Percentiles rank a stretch among this genome's conserved stretches.
Conservation (phyloP, 2,888 invertebrate species). For the Dascillus cervinus region DNA sequence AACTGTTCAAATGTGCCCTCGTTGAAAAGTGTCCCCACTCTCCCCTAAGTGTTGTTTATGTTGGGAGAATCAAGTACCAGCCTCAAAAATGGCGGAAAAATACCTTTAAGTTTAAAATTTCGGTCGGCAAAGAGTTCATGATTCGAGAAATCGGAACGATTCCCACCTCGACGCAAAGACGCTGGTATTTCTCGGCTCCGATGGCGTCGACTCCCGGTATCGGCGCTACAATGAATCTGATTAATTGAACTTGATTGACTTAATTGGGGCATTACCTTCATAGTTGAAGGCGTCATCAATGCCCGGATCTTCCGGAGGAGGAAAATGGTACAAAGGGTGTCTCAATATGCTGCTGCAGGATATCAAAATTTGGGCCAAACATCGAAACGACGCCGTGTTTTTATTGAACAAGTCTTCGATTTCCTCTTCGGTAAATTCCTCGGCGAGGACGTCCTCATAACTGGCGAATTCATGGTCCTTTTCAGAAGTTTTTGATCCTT, state of each 20-base stretch:
- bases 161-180: conserved; percentile 34
- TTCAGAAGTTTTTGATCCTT: conserved; percentile 2
- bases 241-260: too few relatives aligned
- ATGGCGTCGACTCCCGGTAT: conserved; percentile 26
- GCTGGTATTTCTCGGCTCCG: conserved; percentile 35
- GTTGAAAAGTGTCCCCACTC: too few relatives aligned
- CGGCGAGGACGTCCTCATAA: conserved; percentile 3
- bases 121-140: conserved; percentile 26
- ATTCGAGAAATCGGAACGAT: conserved; percentile 37
- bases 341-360: conserved; percentile 44
- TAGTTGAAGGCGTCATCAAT: conserved; percentile 35
- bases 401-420: conserved; percentile 26
- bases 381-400: conserved; percentile 36
- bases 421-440: conserved; percentile 27
- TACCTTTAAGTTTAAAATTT: conserved; percentile 35
- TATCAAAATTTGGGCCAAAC: conserved; percentile 34
- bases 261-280: conserved; percentile 28
- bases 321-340: conserved; percentile 44
- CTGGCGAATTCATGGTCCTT: conserved; percentile 6
- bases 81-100: conserved; percentile 2
- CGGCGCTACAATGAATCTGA: conserved; percentile 26
- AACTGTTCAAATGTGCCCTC: too few relatives aligned
- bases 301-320: conserved; percentile 37
- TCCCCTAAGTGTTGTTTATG: too few relatives aligned
- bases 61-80: too few relatives aligned